Conservation (phyloP, 2,797 vertebrate genomes). For the Enoplosus armatus region DNA sequence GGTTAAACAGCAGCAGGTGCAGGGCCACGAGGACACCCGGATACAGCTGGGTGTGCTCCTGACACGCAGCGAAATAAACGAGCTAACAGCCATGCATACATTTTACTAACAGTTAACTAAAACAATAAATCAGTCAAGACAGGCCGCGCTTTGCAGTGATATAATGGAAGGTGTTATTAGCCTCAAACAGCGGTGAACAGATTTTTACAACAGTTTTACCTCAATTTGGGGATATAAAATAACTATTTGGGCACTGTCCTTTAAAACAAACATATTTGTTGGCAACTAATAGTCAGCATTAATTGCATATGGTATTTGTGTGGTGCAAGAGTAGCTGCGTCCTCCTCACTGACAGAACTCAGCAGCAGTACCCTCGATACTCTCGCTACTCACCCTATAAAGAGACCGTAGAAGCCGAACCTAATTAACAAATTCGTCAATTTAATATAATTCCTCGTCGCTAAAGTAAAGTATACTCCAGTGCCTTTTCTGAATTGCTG, state of each 20-base stretch:
- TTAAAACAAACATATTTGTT: background rate
- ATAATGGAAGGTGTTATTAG: rapidly evolving
- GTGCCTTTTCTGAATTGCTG: rapidly evolving
- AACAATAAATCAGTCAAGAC: background rate
- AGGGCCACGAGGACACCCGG: slow-evolving; percentile 62
- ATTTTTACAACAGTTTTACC: background rate
- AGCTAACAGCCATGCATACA: rapidly evolving
- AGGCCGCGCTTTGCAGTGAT: background rate
- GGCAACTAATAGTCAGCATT: background rate
- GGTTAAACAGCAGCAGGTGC: slow-evolving; percentile 53
- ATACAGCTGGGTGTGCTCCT: slow-evolving; percentile 56
- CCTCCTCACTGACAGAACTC: no score
- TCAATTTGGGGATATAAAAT: background rate
- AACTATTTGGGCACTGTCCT: background rate
- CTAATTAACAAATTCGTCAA: background rate
- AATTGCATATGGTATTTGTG: background rate
- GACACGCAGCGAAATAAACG: background rate
- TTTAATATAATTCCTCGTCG: background rate
- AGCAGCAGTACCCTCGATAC: background rate
- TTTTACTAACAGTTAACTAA: rapidly evolving
- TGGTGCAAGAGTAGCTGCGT: background rate
- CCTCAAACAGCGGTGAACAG: background rate
- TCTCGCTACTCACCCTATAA: background rate
- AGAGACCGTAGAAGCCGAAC: background rate
- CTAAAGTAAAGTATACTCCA: background rate